phyloP scores from a whole-genome alignment of 2,113 vertebrate genomes.

The Centropus unirufus region DNA sequence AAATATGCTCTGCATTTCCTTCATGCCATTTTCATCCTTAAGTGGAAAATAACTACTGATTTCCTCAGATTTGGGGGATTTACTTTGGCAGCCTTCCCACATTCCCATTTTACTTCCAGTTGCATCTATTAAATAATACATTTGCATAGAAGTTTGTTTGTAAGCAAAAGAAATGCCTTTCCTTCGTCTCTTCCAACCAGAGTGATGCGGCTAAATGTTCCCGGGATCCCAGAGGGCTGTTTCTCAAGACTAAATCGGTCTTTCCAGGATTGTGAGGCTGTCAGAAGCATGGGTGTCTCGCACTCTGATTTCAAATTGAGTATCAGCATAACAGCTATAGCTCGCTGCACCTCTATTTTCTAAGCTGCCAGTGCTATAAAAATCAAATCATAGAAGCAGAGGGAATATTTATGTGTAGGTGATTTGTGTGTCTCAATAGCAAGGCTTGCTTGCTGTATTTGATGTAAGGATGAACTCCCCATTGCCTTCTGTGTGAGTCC shows the following conservation, averaged over 20 bases:
- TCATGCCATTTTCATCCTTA: neutral
- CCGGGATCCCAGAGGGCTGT: neutral
- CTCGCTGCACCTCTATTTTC: neutral
- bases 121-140: neutral
- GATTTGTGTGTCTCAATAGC: neutral
- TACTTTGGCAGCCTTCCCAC: conserved; percentile 11
- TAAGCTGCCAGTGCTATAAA: neutral
- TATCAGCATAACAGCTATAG: neutral
- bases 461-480: neutral
- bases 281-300: rapidly evolving
- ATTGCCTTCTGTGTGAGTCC: neutral
- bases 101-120: conserved; percentile 24
- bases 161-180: neutral
- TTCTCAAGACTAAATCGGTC: neutral
- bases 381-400: neutral
- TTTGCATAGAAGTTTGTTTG: neutral
- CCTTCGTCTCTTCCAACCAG: neutral
- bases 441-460: neutral
- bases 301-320: neutral
- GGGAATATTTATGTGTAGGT: neutral
- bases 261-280: neutral
- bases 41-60: neutral
- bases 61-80: conserved; percentile 37
- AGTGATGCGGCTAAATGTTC: neutral
- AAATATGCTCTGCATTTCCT: conserved; percentile 50